Base-by-base conservation (phyloP, 2,113 vertebrate species). In the Motacilla tschutschensis region DNA sequence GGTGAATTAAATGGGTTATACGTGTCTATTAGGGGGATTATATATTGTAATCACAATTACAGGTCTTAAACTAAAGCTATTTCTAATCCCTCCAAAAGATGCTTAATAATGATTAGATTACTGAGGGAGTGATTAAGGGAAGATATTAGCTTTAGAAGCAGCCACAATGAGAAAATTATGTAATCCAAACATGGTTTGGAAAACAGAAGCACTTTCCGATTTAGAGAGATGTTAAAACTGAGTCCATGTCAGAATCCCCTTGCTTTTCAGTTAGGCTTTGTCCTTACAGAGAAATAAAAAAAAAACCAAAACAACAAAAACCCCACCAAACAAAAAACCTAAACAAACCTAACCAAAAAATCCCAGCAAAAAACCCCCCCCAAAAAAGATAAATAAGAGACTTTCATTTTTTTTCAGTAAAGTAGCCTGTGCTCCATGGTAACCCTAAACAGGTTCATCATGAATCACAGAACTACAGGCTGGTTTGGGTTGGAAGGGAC, bases 1-100 rank as follows among this genome's bases (percentile, higher is more conserved):
- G 6, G 51, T 78, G 83, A 93, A 87, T 94, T 93, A 81, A 83
- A 76, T 71, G 58, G 47, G 90, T 80, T 83, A 88, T 84, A 73
- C 2, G 18, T 53, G 41, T 57, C 58, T 90, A 38, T 76, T 94
- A 85, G 84, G 71, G 64, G 84, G 83, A 95, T 92, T 93, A 90
- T 70, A 71, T 41, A 84, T 83, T 92, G 91, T 85, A 88, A 95
- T 94, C 85, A 92, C 72, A 92, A 95, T 88, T 95, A 93, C 25
- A 92, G 81, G 82, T 94, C 89, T 94, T 89, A 92, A 95, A 94
- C 95, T 83, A 74, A 93, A 95, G 94, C 82, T 82, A 85, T 62
- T 91, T 75, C 79, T 91, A 94, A 95, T 94, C 79, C 90, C 22
- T 88, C 87, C 85, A 91, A 93, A 95, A 95, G 94, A 95, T 71